phyloP scores from a whole-genome alignment of 1,140 invertebrate genomes.

The Pentalonia nigronervosa region DNA sequence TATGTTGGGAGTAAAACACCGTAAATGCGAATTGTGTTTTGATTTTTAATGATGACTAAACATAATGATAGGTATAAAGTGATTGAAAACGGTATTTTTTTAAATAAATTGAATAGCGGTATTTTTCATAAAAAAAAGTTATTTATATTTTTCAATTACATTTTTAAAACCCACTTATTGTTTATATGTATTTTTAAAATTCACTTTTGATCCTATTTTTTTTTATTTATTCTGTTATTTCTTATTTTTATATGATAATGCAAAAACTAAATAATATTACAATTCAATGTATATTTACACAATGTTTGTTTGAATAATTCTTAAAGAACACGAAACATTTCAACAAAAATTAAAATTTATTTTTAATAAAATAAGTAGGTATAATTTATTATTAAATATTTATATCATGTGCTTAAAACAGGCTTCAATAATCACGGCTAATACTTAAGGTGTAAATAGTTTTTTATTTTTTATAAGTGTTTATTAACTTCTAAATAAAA shows the following conservation, averaged over 20 bases:
- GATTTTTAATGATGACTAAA: constrained; percentile 22
- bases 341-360: too few relatives aligned
- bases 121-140: not conserved
- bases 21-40: constrained; percentile 32
- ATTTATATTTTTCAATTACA: not conserved
- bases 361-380: too few relatives aligned
- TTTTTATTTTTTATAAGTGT: too few relatives aligned
- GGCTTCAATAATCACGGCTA: too few relatives aligned
- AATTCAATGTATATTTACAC: too few relatives aligned
- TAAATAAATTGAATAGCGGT: not conserved
- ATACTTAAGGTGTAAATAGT: too few relatives aligned
- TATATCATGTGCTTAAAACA: too few relatives aligned
- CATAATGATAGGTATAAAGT: constrained; percentile 15
- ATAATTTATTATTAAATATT: too few relatives aligned
- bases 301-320: too few relatives aligned
- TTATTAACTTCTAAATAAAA: too few relatives aligned
- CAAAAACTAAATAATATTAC: too few relatives aligned
- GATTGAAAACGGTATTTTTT: constrained; percentile 15
- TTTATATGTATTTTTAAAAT: not conserved
- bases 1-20: constrained; percentile 35
- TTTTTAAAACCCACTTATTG: not conserved
- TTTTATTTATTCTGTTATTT: not conserved
- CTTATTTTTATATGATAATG: not conserved
- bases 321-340: too few relatives aligned
- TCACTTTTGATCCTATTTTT: not conserved